phyloP scores from a whole-genome alignment of 2,888 invertebrate genomes.

The Ennomos erosarius region DNA sequence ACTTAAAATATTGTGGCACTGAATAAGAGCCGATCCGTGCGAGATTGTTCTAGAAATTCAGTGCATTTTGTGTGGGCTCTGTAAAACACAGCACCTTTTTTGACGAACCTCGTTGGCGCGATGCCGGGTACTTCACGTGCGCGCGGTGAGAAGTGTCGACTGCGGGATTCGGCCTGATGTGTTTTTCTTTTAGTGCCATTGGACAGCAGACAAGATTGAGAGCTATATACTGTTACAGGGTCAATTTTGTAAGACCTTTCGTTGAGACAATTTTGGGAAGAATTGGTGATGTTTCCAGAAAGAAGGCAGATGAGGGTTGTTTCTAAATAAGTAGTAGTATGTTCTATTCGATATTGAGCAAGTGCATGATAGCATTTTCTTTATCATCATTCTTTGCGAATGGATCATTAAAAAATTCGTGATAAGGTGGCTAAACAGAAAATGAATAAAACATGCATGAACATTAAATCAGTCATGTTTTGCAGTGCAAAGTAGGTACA shows the following conservation, averaged over 20 bases:
- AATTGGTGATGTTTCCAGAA: conserved; percentile 21
- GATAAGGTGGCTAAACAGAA: background rate
- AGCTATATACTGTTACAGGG: conserved; percentile 37
- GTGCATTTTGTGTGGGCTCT: conserved; percentile 43
- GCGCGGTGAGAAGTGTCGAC: conserved; percentile 37
- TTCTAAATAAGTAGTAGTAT: too few species aligned
- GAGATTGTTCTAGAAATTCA: conserved; percentile 46
- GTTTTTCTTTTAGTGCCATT: conserved; percentile 42
- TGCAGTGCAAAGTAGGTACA: conserved; percentile 42
- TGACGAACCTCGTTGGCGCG: conserved; percentile 51
- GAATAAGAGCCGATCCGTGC: conserved; percentile 56
- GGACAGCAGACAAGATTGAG: conserved; percentile 42
- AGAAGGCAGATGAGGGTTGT: conserved; percentile 17
- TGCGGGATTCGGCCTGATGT: conserved; percentile 39
- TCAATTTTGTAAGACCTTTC: conserved; percentile 39
- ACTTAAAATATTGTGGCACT: conserved; percentile 54
- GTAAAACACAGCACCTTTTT: conserved; percentile 49
- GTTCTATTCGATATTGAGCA: too few species aligned
- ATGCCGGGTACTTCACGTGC: conserved; percentile 43
- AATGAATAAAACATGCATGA: conserved; percentile 19
- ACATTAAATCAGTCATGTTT: conserved; percentile 10
- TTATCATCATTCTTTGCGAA: too few species aligned
- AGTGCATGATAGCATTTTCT: too few species aligned
- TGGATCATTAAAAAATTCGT: too few species aligned
- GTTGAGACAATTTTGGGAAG: conserved; percentile 32